phyloP scores from a whole-genome alignment of 2,888 invertebrate species.

The Ochropleura leucogaster region DNA sequence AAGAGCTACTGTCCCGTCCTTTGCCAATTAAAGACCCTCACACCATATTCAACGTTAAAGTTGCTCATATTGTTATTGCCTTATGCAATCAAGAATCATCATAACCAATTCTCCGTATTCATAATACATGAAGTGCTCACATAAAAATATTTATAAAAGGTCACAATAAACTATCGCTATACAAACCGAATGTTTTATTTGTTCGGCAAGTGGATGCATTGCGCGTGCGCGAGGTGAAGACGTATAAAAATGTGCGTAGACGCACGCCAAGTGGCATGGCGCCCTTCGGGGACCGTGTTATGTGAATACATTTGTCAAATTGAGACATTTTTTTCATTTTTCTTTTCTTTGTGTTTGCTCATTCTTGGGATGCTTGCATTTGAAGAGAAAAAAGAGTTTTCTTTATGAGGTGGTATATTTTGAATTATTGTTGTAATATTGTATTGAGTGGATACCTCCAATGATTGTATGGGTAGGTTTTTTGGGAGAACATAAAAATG shows the following conservation, averaged over 20 bases:
- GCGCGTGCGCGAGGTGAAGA: slow-evolving; percentile 67
- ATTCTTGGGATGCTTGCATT: slow-evolving; percentile 46
- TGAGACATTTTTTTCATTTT: slow-evolving; percentile 65
- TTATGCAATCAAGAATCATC: slow-evolving; percentile 27
- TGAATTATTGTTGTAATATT: slow-evolving; percentile 29
- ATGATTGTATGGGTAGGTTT: not conserved
- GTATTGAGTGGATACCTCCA: not conserved
- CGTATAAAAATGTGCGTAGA: slow-evolving; percentile 80
- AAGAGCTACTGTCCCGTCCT: not conserved
- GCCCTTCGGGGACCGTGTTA: slow-evolving; percentile 75
- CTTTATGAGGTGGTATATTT: slow-evolving; percentile 21
- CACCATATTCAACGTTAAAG: not conserved
- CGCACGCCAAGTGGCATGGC: slow-evolving; percentile 76
- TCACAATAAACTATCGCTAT: slow-evolving; percentile 54
- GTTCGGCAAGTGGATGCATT: slow-evolving; percentile 62
- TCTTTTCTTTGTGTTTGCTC: slow-evolving; percentile 45
- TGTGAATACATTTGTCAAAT: slow-evolving; percentile 80
- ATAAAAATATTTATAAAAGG: slow-evolving; percentile 50
- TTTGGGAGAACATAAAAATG: not conserved
- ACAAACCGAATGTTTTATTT: slow-evolving; percentile 55
- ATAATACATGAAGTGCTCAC: slow-evolving; percentile 44
- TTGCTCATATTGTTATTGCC: slow-evolving; percentile 28
- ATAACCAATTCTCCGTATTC: slow-evolving; percentile 40
- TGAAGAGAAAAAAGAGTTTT: slow-evolving; percentile 28
- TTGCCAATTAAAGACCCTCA: slow-evolving; percentile 10